Base-by-base conservation (phyloP, 1,140 invertebrate species). In the Delia radicum region DNA sequence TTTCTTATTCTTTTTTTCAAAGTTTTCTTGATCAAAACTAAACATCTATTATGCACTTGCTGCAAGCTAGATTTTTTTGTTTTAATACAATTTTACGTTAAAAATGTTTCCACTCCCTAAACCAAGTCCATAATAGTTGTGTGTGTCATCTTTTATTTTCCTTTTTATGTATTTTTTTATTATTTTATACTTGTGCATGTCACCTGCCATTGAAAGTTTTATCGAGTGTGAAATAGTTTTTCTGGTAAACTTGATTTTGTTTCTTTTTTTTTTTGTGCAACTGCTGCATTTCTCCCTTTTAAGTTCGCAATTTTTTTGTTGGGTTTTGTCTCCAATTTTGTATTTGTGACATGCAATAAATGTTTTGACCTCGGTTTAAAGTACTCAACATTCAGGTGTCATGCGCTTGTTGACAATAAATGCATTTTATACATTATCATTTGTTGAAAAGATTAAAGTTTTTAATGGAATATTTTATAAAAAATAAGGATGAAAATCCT, bases 171-270 rank as follows among this genome's bases (percentile, higher is more conserved):
- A 7, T 67, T 18, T n/a, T 4, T 31, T n/a, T n/a, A 31, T n/a
- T 67, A 18, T 29, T 67, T 31, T 67, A 0, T 18, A 31, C n/a
- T 29, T 29, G 48, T 55, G 63, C 63, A 31, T 67, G 48, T 55
- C 27, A 67, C 63, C 27, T 67, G 27, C 63, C 63, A 67, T 67
- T 33, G 63, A 31, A 67, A 67, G 33, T 67, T 67, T 67, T 67
- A 67, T 67, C 63, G 63, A 67, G 63, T 67, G 63, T 31, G 63
- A 67, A 67, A 67, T 67, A 15, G 63, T 67, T 67, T 67, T 31
- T 18, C n/a, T 67, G 63, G 29, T n/a, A 67, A 67, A 67, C 28
- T 67, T 67, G 63, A 67, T 67, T 67, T 67, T 67, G 12, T 55
- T 55, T 55, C 18, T 55, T 55, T 18, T 55, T 55, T n/a, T 55